Percentiles rank a stretch among this genome's conserved stretches.
phyloP scores from a whole-genome alignment of 2,113 vertebrate genomes.

The Psammodynastes pulverulentus region DNA sequence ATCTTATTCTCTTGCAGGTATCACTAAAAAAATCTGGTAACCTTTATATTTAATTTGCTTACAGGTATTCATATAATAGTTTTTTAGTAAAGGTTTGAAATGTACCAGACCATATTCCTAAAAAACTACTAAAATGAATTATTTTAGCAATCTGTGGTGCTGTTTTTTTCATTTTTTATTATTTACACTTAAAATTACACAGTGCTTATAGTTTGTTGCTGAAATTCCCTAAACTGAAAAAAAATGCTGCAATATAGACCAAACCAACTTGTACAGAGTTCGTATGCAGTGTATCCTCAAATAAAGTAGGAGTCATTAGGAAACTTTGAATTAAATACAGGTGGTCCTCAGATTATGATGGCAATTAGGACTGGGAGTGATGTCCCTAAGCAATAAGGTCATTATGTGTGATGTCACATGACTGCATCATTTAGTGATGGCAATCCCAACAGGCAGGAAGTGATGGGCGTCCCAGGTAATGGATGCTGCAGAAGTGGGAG shows the following conservation, averaged over 20 bases:
- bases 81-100: not conserved
- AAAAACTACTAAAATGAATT: not conserved
- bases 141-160: not conserved
- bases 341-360: too few relatives aligned
- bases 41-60: not conserved
- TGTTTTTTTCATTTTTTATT: not conserved
- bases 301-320: not conserved
- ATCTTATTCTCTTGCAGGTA: not conserved
- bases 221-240: not conserved
- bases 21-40: not conserved
- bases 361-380: not conserved
- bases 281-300: not conserved
- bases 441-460: not conserved
- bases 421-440: not conserved
- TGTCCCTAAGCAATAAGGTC: not conserved
- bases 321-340: not conserved
- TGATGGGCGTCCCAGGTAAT: not conserved
- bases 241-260: not conserved
- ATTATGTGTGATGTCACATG: not conserved
- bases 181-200: not conserved
- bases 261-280: not conserved
- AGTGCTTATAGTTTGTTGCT: not conserved
- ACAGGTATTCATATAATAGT: not conserved
- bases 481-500: not conserved
- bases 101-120: not conserved